Evolutionary conservation across 2,888 invertebrate genomes (phyloP).

Genomic region (Latheticus oryzae): DNA sequence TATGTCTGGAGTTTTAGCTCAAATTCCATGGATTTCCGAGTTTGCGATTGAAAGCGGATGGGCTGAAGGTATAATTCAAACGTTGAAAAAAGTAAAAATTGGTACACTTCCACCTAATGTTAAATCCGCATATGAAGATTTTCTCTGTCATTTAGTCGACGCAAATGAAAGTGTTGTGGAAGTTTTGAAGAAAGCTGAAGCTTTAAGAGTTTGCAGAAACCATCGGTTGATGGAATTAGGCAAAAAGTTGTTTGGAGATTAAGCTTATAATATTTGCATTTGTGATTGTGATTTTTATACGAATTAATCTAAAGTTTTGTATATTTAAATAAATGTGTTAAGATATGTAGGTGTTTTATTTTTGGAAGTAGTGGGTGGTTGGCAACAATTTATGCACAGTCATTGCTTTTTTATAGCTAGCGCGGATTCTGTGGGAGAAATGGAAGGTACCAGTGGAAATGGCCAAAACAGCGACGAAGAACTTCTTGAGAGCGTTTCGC

Average conservation of each 20-base stretch:
- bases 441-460: slow-evolving; percentile 75
- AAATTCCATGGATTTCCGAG: slow-evolving; percentile 90
- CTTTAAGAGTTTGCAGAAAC: slow-evolving; percentile 84
- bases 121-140: slow-evolving; percentile 91
- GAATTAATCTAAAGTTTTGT: slow-evolving; percentile 18
- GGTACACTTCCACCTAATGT: slow-evolving; percentile 86
- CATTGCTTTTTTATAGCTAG: slow-evolving; percentile 60
- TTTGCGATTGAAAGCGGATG: slow-evolving; percentile 95
- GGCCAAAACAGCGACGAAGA: slow-evolving; percentile 74
- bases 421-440: slow-evolving; percentile 70
- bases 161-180: slow-evolving; percentile 78
- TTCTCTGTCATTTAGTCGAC: slow-evolving; percentile 85
- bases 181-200: slow-evolving; percentile 85
- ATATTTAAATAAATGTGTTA: slow-evolving; percentile 27
- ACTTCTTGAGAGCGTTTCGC: slow-evolving; percentile 81
- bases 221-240: slow-evolving; percentile 91
- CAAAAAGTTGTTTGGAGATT: slow-evolving; percentile 88
- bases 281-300: slow-evolving; percentile 28
- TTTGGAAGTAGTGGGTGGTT: not conserved
- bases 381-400: slow-evolving; percentile 7
- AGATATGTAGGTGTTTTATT: slow-evolving; percentile 3
- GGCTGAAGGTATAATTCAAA: slow-evolving; percentile 88
- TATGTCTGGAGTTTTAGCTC: slow-evolving; percentile 77
- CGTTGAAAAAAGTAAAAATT: slow-evolving; percentile 84
- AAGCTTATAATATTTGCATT: slow-evolving; percentile 56